Base-by-base conservation (phyloP, 2,888 invertebrate species). In the Dryobotodes eremita region DNA sequence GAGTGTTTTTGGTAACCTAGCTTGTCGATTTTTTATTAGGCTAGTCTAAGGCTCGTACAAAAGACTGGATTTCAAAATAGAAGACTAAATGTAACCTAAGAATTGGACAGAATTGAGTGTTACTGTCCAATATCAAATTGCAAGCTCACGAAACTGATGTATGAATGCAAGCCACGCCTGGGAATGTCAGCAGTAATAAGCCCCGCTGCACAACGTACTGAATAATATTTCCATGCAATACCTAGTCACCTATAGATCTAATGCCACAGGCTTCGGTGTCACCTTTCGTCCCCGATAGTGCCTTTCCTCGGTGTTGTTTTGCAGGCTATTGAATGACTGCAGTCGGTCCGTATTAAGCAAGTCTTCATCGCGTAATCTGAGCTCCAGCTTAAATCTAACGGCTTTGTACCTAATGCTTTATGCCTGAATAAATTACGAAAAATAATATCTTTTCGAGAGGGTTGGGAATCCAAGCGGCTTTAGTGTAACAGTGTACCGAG, bases 271-370 rank as follows among this genome's bases (percentile, higher is more conserved):
- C 94, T 92, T 90, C 90, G 95, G 96, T 96, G 95, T 97, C 95
- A 92, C 94, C 93, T 96, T 96, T 93, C 96, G 94, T 93, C 94
- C 94, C 91, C 94, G 93, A 95, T 95, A 94, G 91, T 91, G 93
- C 94, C 92, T 95, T 96, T 95, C 94, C 94, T 94, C 90, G 93
- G 95, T 95, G 92, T 95, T 93, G 92, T 92, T 95, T 95, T 94
- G 95, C 95, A 95, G 93, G 94, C 94, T 95, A 96, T 96, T 95
- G 94, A 95, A 95, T 96, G 94, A 93, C 95, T 94, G 91, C 93
- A 94, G 94, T 95, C 94, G 87, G 89, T 91, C 89, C 93, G 94
- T 92, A 95, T 96, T 95, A 95, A 94, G 94, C 95, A 95, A 96
- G 95, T 94, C 94, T 93, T 92, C 93, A 91, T 92, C 92, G 90